Evolutionary conservation across 1,140 invertebrate genomes (phyloP).

Genomic region (Drosophila pseudoobscura): DNA sequence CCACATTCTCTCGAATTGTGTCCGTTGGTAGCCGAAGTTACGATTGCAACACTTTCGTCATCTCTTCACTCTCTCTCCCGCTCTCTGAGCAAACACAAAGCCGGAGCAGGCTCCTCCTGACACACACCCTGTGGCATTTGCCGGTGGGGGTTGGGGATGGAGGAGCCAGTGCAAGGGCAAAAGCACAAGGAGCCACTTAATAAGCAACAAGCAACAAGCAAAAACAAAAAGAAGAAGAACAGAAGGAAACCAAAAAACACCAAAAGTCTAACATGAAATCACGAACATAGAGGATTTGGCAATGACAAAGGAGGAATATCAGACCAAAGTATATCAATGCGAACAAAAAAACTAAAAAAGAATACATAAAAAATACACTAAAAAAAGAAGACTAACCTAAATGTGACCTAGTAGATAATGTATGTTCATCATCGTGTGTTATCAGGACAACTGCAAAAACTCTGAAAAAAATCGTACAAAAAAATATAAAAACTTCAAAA

Average conservation of each 20-base stretch:
- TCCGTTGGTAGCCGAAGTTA: conserved; percentile 62
- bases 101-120: conserved; percentile 19
- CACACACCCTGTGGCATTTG: no score
- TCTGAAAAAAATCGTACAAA: conserved; percentile 54
- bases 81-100: conserved; percentile 64
- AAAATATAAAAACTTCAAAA: conserved; percentile 72
- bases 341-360: conserved; percentile 78
- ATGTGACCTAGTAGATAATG: conserved; percentile 77
- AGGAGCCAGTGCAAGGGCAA: conserved; percentile 25
- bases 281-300: conserved; percentile 66
- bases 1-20: conserved; percentile 76
- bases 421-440: conserved; percentile 71
- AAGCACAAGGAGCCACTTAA: conserved; percentile 22
- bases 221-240: conserved; percentile 25
- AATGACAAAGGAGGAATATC: conserved; percentile 65
- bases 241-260: conserved; percentile 48
- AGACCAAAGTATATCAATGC: conserved; percentile 79
- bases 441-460: conserved; percentile 65
- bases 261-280: conserved; percentile 70
- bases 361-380: conserved; percentile 74
- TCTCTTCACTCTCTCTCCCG: conserved; percentile 57
- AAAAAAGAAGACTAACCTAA: conserved; percentile 75
- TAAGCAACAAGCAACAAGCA: conserved; percentile 31
- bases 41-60: conserved; percentile 73
- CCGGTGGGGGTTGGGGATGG: no score